phyloP scores from a whole-genome alignment of 2,797 vertebrate species.

The Decapterus maruadsi region DNA sequence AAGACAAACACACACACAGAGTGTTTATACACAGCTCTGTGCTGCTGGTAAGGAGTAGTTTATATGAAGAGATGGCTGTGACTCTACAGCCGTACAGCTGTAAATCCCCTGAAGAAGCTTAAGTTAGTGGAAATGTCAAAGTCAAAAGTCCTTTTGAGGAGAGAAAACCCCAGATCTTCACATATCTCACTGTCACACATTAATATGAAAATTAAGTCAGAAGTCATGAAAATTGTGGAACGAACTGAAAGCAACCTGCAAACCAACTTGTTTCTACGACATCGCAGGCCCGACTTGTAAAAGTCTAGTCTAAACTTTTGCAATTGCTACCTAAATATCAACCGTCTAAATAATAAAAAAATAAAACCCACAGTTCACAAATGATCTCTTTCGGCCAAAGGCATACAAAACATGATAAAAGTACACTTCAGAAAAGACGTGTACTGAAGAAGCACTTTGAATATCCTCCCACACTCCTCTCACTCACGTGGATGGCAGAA shows the following conservation, averaged over 20 bases:
- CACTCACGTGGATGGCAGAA: conserved; percentile 34
- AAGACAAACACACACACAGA: neutral
- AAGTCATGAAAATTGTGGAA: conserved; percentile 21
- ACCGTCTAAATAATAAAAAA: conserved; percentile 17
- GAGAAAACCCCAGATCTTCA: conserved; percentile 34
- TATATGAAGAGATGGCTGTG: neutral
- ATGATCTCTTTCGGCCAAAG: conserved; percentile 56
- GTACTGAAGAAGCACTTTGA: conserved; percentile 65
- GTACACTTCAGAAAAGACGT: conserved; percentile 28
- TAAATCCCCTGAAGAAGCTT: conserved; percentile 67
- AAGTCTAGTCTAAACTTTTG: conserved; percentile 25
- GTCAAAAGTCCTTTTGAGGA: conserved; percentile 22
- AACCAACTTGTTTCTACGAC: conserved; percentile 20
- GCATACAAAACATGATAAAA: conserved; percentile 48
- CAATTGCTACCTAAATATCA: neutral
- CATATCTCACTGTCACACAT: conserved; percentile 1
- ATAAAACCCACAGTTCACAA: conserved; percentile 14
- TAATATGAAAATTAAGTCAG: conserved; percentile 18
- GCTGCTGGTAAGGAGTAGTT: conserved; percentile 9
- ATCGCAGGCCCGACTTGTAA: conserved; percentile 2
- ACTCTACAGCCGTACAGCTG: conserved; percentile 17
- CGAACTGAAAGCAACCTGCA: conserved; percentile 41
- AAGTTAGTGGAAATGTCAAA: conserved; percentile 64
- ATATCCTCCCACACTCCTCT: conserved; percentile 32
- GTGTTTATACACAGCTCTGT: conserved; percentile 13